Conservation (phyloP, 2,797 vertebrate species). For the Mico argentatus region DNA sequence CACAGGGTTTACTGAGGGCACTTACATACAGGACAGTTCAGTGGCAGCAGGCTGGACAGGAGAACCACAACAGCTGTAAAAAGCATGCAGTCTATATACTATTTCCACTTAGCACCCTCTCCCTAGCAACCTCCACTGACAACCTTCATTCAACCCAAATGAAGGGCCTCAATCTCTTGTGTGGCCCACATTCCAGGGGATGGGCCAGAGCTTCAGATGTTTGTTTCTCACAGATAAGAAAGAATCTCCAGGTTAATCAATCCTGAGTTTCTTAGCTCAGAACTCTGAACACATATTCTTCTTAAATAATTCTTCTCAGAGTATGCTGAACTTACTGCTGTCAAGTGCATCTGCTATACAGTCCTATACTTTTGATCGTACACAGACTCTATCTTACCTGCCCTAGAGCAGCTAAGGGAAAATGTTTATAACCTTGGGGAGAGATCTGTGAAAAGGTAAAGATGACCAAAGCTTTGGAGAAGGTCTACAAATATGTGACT, state of each 20-base stretch:
- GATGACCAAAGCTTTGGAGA: not conserved
- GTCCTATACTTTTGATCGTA: not conserved
- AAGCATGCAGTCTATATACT: not conserved
- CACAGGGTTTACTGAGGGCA: not conserved
- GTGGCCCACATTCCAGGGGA: not conserved
- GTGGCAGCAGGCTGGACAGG: not conserved
- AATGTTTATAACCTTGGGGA: not conserved
- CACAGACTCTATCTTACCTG: not conserved
- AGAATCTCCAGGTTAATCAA: not conserved
- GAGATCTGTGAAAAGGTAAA: not conserved
- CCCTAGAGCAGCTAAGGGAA: not conserved
- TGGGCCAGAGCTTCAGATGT: not conserved
- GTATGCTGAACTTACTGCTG: not conserved
- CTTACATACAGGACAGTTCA: not conserved
- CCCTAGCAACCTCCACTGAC: not conserved
- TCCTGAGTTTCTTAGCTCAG: not conserved
- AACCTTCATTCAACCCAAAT: not conserved
- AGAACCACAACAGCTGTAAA: not conserved
- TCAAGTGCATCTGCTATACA: not conserved
- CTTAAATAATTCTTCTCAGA: not conserved
- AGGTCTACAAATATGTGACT: not conserved
- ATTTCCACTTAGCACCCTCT: not conserved
- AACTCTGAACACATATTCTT: not conserved
- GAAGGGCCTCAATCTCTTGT: not conserved
- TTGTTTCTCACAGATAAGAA: not conserved